Conservation (phyloP, 2,888 invertebrate genomes). For the Luffia ferchaultella region DNA sequence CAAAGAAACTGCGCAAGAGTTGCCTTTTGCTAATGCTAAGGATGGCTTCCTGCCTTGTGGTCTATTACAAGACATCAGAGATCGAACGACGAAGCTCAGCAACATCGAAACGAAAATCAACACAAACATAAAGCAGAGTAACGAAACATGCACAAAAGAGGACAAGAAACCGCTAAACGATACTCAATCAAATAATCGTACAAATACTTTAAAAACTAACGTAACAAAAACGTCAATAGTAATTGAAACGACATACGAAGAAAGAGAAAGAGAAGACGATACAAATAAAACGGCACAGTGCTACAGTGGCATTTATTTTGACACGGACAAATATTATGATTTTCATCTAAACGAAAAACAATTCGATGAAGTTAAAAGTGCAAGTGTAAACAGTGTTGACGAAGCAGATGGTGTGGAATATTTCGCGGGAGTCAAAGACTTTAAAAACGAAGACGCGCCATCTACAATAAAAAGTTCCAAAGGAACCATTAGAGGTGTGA, state of each 20-base stretch:
- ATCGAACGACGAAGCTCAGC: constrained; percentile 65
- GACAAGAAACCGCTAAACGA: constrained; percentile 33
- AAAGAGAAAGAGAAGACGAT: constrained; percentile 63
- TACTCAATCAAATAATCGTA: constrained; percentile 56
- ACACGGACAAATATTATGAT: constrained; percentile 81
- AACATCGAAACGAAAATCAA: constrained; percentile 35
- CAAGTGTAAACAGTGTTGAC: constrained; percentile 40
- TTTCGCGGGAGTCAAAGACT: constrained; percentile 83
- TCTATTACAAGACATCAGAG: constrained; percentile 74
- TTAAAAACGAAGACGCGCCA: constrained; percentile 68
- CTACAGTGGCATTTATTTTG: constrained; percentile 68
- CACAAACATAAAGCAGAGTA: constrained; percentile 19
- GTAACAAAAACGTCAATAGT: constrained; percentile 54
- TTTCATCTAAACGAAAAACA: constrained; percentile 83
- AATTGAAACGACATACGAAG: constrained; percentile 74
- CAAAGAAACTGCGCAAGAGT: constrained; percentile 31
- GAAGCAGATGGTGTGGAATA: constrained; percentile 68
- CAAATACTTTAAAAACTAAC: constrained; percentile 30
- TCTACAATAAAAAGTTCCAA: constrained; percentile 89
- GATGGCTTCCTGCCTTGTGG: constrained; percentile 70
- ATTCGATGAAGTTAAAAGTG: constrained; percentile 52
- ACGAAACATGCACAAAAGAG: constrained; percentile 26
- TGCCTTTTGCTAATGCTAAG: constrained; percentile 45
- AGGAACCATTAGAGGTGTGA: constrained; percentile 93
- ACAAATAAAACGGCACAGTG: constrained; percentile 48